Evolutionary conservation across 2,888 invertebrate genomes (phyloP).

Genomic region (Lumbricus terrestris): DNA sequence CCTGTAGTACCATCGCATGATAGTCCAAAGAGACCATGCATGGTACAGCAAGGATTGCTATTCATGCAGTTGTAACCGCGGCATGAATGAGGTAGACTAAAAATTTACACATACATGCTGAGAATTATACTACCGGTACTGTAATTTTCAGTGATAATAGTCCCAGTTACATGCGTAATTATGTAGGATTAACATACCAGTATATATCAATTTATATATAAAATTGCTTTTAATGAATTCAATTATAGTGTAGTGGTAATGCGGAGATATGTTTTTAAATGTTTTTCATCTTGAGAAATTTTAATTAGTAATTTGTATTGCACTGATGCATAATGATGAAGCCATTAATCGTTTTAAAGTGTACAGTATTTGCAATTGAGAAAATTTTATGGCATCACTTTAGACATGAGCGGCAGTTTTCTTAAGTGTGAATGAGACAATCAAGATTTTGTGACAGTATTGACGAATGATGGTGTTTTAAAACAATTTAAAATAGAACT

Average conservation of each 20-base stretch:
- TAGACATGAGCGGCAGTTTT: background rate
- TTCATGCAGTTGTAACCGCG: too few species aligned
- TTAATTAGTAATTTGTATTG: too few species aligned
- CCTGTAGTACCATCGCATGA: background rate
- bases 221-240: too few species aligned
- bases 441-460: background rate
- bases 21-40: background rate
- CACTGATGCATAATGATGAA: too few species aligned
- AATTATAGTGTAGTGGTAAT: background rate
- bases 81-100: background rate
- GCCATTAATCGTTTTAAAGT: background rate
- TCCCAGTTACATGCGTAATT: background rate
- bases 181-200: too few species aligned
- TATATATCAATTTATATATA: too few species aligned
- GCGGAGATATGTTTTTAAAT: background rate
- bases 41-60: too few species aligned
- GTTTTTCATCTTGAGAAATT: too few species aligned
- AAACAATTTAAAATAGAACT: background rate
- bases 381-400: too few species aligned
- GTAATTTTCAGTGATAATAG: too few species aligned
- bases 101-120: too few species aligned
- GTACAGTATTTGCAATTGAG: background rate
- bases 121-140: too few species aligned
- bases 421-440: background rate
- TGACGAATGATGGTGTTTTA: background rate